Conservation (phyloP, 1,140 invertebrate species). For the Dreissena rostriformis region DNA sequence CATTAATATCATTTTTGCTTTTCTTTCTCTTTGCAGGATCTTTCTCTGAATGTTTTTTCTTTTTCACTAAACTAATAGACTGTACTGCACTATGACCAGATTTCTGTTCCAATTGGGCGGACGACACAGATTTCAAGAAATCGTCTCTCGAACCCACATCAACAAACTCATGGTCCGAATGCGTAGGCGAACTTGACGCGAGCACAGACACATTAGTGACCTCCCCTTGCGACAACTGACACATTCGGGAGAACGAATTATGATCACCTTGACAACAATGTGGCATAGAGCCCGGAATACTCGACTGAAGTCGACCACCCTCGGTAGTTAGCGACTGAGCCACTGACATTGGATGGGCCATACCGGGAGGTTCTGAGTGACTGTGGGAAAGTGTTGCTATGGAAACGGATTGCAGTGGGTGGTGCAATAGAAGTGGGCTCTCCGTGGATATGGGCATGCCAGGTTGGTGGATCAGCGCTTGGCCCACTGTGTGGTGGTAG, state of each 20-base stretch:
- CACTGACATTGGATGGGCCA: slow-evolving; percentile 33
- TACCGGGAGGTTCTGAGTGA: slow-evolving; percentile 53
- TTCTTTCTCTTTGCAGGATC: slow-evolving; percentile 16
- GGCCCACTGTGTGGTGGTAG: slow-evolving; percentile 57
- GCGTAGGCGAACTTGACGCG: slow-evolving; percentile 34
- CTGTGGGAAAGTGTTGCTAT: slow-evolving; percentile 56
- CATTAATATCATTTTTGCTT: slow-evolving; percentile 10
- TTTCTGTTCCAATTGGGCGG: neutral
- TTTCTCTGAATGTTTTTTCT: slow-evolving; percentile 10
- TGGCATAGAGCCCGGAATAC: slow-evolving; percentile 2
- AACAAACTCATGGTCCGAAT: slow-evolving; percentile 41
- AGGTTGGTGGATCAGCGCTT: slow-evolving; percentile 47
- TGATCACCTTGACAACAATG: no score
- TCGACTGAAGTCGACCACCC: neutral
- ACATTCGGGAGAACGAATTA: slow-evolving; percentile 18
- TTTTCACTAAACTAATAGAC: neutral
- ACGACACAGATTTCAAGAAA: slow-evolving; percentile 29
- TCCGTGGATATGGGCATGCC: slow-evolving; percentile 47
- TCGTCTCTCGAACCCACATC: slow-evolving; percentile 47
- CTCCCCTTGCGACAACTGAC: slow-evolving; percentile 52
- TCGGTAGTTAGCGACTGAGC: neutral
- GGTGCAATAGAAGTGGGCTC: slow-evolving; percentile 60
- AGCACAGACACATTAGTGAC: slow-evolving; percentile 46
- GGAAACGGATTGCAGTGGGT: slow-evolving; percentile 56
- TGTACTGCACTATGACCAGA: neutral